A percentile compares a stretch with the other conserved stretches of the same genome.
phyloP scores from a whole-genome alignment of 2,113 vertebrate genomes.

The Arenaria interpres region DNA sequence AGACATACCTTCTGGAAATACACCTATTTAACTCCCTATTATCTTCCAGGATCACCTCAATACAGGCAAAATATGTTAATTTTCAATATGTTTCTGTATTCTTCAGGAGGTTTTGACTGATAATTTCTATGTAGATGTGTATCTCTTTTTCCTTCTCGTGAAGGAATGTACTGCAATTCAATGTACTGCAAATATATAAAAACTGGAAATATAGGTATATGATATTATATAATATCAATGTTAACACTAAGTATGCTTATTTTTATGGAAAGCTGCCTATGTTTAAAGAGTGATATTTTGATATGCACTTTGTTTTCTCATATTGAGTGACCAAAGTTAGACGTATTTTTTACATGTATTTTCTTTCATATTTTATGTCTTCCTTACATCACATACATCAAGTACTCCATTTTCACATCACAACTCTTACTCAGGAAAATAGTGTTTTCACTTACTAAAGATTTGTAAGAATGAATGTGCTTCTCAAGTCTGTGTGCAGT shows the following conservation, averaged over 20 bases:
- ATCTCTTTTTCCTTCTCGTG: not conserved
- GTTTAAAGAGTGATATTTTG: not conserved
- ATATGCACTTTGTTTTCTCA: not conserved
- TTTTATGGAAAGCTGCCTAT: not conserved
- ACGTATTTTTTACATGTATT: not conserved
- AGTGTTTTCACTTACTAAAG: not conserved
- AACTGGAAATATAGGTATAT: not conserved
- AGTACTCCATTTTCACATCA: not conserved
- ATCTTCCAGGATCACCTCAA: not conserved
- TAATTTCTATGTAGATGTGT: not conserved
- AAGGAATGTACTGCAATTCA: not conserved
- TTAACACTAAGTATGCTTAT: not conserved
- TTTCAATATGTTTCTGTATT: not conserved
- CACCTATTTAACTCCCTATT: not conserved
- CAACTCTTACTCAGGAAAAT: not conserved
- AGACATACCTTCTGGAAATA: not conserved
- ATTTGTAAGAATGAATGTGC: not conserved
- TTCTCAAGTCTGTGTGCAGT: not conserved
- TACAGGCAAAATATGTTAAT: not conserved
- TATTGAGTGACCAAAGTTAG: not conserved
- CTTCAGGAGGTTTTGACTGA: not conserved
- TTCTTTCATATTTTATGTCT: not conserved
- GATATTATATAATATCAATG: not conserved
- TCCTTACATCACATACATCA: not conserved
- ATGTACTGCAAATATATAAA: not conserved